Evolutionary conservation across 2,113 vertebrate genomes (phyloP), one percentile per base, ranked within the genome.

Genomic region (Echinops telfairi): DNA sequence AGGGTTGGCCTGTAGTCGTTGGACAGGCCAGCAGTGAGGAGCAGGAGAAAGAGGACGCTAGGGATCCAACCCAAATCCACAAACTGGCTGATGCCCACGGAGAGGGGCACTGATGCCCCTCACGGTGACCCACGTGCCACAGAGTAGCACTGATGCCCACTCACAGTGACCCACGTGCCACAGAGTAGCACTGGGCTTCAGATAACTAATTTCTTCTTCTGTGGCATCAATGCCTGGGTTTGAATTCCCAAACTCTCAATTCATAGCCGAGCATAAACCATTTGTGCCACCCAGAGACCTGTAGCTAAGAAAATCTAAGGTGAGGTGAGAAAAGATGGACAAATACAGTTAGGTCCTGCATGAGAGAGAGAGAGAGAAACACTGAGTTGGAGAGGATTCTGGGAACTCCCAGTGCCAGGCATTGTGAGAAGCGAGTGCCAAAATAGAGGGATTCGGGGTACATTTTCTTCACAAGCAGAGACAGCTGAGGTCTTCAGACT

Each of bases 341-440:
- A 88, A 31, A 14, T 64, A 60, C 73, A 36, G 29, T 16, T 33
- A 15, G n/a, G 64, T 16, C 25, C 22, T 2, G 27, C 0, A 0
- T 31, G 15, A 38, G 19, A 85, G 31, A 57, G 15, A 85, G 31
- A 62, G 47, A 53, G 47, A 53, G 12, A 1, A 68, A 31, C 19
- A n/a, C 66, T 57, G 40, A 31, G 1, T n/a, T 2, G 0, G 22
- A 15, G 31, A 25, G 47, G 78, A 17, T 14, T 0, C n/a, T 0
- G 1, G 1, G 12, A 47, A 43, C 20, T 43, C 33, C 81, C 38
- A 40, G 47, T 20, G 10, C 29, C 14, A 17, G 82, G 10, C 20
- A 11, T n/a, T 3, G 31, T 36, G 60, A 70, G 84, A 60, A 71
- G 47, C 8, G 36, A 29, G 6, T 22, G n/a, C 6, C 40, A 71